Evolutionary conservation across 2,797 vertebrate species (phyloP).

Genomic region (Bothrops alternatus): DNA sequence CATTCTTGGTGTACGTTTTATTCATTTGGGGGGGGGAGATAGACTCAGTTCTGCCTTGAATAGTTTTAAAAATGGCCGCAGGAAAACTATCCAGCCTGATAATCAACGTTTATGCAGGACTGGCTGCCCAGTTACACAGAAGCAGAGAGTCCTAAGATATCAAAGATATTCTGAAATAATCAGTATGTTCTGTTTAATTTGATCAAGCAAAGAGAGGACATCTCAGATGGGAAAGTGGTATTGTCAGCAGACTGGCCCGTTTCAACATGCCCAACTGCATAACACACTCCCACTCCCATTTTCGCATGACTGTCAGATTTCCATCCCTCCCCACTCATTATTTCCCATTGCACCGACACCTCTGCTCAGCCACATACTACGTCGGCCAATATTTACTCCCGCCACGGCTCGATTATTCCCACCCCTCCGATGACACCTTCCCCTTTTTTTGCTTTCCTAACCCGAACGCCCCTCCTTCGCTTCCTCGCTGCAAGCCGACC

Average conservation of each 20-base stretch:
- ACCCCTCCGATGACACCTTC: neutral
- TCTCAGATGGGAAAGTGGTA: neutral
- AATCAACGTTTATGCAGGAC: neutral
- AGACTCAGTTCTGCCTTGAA: neutral
- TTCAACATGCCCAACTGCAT: neutral
- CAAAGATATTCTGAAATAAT: neutral
- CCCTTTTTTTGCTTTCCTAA: neutral
- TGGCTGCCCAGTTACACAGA: neutral
- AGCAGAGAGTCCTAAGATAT: neutral
- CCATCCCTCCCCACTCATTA: fast-evolving
- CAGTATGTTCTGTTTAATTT: neutral
- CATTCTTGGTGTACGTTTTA: neutral
- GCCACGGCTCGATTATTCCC: neutral
- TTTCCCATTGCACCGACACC: no score
- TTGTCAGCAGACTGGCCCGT: neutral
- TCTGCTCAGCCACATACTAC: neutral
- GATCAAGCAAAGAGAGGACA: neutral
- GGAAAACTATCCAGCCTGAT: neutral
- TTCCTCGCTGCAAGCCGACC: neutral
- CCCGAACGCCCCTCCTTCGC: neutral
- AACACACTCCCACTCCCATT: neutral
- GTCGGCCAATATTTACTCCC: neutral
- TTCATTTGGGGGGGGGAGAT: fast-evolving
- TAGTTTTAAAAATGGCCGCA: neutral
- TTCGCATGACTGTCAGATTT: neutral